Conservation (phyloP, 2,888 invertebrate species). For the Aleiodes alternator region DNA sequence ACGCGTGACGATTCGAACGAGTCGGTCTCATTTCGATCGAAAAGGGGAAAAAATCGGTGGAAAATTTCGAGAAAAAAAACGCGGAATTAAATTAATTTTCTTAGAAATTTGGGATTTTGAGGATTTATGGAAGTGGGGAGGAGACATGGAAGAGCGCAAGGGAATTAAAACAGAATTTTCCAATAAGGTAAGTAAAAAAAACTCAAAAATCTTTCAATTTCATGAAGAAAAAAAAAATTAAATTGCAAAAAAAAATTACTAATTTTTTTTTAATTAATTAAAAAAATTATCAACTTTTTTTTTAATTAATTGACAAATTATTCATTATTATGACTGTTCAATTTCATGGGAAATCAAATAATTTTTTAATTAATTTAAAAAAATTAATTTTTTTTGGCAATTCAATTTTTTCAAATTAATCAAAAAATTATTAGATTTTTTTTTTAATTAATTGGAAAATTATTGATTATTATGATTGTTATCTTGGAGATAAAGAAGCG, state of each 20-base stretch:
- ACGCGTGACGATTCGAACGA: constrained; percentile 63
- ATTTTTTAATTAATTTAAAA: no score
- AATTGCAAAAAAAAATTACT: not conserved
- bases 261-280: constrained; percentile 14
- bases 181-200: constrained; percentile 63
- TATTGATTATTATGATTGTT: no score
- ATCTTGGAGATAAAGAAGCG: no score
- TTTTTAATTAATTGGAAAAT: no score
- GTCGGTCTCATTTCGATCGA: constrained; percentile 50
- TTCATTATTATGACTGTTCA: no score
- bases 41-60: not conserved
- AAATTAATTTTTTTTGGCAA: no score
- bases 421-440: no score
- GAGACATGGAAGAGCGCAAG: constrained; percentile 63
- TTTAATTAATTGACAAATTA: no score
- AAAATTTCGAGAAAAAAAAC: not conserved
- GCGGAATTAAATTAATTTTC: not conserved
- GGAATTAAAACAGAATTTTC: constrained; percentile 62
- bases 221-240: no score
- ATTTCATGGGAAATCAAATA: no score
- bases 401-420: constrained; percentile 13
- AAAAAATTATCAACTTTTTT: no score
- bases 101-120: not conserved
- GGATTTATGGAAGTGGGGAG: not conserved
- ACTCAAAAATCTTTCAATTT: not conserved